Conservation (phyloP, 2,113 vertebrate genomes). For the Pantherophis guttatus region DNA sequence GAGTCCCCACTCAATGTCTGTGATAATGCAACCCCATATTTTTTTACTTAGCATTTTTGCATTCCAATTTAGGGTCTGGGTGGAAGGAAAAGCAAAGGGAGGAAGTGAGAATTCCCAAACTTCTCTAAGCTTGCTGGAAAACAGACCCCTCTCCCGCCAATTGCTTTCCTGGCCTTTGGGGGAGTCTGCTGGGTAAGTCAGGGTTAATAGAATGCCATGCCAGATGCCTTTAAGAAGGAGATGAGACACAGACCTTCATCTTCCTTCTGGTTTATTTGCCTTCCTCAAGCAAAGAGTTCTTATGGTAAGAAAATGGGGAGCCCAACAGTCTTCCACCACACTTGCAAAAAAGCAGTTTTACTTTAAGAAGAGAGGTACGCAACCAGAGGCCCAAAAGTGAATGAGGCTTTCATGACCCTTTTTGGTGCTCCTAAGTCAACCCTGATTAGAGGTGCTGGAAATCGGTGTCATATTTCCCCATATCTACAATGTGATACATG, state of each 20-base stretch:
- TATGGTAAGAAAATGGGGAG: not conserved
- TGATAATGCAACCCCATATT: not conserved
- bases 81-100: not conserved
- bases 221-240: not conserved
- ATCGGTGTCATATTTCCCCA: not conserved
- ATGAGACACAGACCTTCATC: not conserved
- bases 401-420: not conserved
- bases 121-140: not conserved
- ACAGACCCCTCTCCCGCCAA: not conserved
- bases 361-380: not conserved
- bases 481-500: not conserved
- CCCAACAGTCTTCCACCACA: not conserved
- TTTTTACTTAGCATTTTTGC: not conserved
- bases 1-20: not conserved
- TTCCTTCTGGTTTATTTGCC: not conserved
- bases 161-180: not conserved
- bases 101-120: not conserved
- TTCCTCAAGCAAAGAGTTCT: not conserved
- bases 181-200: not conserved
- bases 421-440: not conserved
- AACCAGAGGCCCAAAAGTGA: not conserved
- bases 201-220: not conserved
- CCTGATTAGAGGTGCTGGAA: not conserved
- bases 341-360: not conserved
- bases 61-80: not conserved